A percentile compares a stretch with the other conserved stretches of the same genome.
These are phyloP conservation scores for Helobdella robusta DNA, from an alignment of 2,888 invertebrate genomes.

Conservation along the genomic window DNA sequence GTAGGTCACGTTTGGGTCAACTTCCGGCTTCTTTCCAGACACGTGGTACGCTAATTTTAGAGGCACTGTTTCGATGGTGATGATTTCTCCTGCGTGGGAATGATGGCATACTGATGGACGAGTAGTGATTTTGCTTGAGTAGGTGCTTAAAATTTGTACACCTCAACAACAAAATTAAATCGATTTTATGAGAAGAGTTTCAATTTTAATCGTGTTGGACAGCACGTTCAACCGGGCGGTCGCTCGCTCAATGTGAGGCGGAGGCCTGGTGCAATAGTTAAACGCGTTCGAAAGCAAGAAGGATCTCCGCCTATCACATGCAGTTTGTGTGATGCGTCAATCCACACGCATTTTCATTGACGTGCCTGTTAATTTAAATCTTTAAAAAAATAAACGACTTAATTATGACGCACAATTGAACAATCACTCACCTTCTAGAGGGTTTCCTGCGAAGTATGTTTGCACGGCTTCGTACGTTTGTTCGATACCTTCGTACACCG, in stretches of 20 bases:
- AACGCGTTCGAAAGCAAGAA: too few species aligned
- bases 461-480: constrained; percentile 36
- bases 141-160: background rate
- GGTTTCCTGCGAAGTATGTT: constrained; percentile 32
- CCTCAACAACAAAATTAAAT: background rate
- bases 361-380: too few species aligned
- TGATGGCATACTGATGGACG: background rate
- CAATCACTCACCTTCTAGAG: constrained; percentile 33
- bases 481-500: constrained; percentile 34
- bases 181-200: too few species aligned
- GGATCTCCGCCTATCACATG: too few species aligned
- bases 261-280: too few species aligned
- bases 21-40: constrained; percentile 33
- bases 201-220: too few species aligned
- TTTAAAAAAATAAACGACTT: too few species aligned
- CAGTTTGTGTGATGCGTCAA: too few species aligned
- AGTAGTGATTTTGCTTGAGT: background rate
- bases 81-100: constrained; percentile 36
- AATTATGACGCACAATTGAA: too few species aligned
- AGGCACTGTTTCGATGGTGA: constrained; percentile 35
- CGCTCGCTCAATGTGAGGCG: too few species aligned
- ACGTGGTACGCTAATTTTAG: constrained; percentile 31
- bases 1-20: constrained; percentile 34
- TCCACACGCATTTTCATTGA: too few species aligned
- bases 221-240: too few species aligned